These are phyloP conservation scores for Cynoglossus semilaevis DNA, from an alignment of 2,113 vertebrate genomes.

Conservation along the genomic window DNA sequence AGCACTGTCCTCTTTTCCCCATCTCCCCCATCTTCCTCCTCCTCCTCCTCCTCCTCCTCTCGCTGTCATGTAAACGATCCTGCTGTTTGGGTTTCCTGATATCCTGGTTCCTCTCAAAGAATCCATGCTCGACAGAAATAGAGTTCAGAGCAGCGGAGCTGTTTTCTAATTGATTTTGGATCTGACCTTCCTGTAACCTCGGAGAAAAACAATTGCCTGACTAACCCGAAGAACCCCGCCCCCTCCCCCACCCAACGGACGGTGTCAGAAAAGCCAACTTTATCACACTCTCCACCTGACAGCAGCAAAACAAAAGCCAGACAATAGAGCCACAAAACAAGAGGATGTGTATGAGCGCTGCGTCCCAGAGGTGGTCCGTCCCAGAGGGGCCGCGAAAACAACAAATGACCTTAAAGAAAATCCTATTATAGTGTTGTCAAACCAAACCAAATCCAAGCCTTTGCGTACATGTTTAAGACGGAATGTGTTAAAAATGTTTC, in stretches of 20 bases:
- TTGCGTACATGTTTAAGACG: too few species aligned
- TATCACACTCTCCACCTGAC: slow-evolving; percentile 61
- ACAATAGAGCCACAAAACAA: slow-evolving; percentile 48
- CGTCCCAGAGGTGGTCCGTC: slow-evolving; percentile 33
- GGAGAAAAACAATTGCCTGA: slow-evolving; percentile 70
- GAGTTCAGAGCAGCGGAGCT: slow-evolving; percentile 61
- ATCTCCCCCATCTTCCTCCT: slow-evolving; percentile 33
- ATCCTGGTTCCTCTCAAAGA: slow-evolving; percentile 58
- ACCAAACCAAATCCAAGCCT: too few species aligned
- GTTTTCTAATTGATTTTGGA: slow-evolving; percentile 79
- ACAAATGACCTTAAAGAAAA: neutral
- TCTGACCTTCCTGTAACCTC: slow-evolving; percentile 80
- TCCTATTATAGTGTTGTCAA: too few species aligned
- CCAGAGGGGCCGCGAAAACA: neutral
- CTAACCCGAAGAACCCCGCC: slow-evolving; percentile 29
- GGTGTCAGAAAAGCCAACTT: slow-evolving; percentile 53
- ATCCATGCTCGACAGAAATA: slow-evolving; percentile 67
- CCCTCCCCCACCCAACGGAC: slow-evolving; percentile 27
- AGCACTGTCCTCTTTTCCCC: slow-evolving; percentile 32
- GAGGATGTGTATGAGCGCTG: slow-evolving; percentile 17
- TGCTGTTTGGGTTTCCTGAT: slow-evolving; percentile 52
- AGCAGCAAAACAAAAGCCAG: slow-evolving; percentile 43
- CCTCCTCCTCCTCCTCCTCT: slow-evolving; percentile 27
- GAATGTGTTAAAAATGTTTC: too few species aligned
- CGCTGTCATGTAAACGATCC: slow-evolving; percentile 63